These are phyloP conservation scores for Cephus pulcher DNA, from an alignment of 2,888 invertebrate species.

Conservation along the genomic window DNA sequence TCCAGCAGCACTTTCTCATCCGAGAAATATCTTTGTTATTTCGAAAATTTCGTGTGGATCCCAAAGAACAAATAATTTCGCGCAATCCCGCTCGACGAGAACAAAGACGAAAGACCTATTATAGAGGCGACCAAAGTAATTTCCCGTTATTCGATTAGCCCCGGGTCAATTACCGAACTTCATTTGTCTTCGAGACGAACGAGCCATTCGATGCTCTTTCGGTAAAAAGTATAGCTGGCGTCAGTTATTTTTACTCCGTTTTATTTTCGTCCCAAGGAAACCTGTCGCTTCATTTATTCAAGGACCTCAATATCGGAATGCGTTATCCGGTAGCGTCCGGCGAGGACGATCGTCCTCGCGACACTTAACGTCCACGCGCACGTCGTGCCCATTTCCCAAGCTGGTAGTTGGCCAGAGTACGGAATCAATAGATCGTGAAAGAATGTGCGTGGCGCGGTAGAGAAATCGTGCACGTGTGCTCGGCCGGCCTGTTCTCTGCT, in stretches of 20 bases:
- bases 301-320: neutral
- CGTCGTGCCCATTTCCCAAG: neutral
- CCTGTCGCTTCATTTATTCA: neutral
- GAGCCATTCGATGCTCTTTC: neutral
- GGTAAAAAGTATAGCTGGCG: neutral
- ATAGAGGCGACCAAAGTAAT: neutral
- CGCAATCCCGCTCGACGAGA: neutral
- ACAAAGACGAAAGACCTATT: neutral
- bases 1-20: neutral
- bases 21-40: neutral
- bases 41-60: neutral
- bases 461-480: constrained; percentile 25
- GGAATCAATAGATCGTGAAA: constrained; percentile 21
- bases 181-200: neutral
- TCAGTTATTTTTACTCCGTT: neutral
- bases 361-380: neutral
- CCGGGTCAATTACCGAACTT: neutral
- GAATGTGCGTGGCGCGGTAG: constrained; percentile 23
- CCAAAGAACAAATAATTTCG: neutral
- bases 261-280: neutral
- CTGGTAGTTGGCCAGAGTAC: constrained; percentile 17
- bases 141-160: neutral
- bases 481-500: neutral
- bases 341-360: neutral
- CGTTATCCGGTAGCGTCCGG: neutral